Conservation (phyloP, 37 sponge, comb jelly and placozoan genomes). For the Hexactinellida sp. region DNA sequence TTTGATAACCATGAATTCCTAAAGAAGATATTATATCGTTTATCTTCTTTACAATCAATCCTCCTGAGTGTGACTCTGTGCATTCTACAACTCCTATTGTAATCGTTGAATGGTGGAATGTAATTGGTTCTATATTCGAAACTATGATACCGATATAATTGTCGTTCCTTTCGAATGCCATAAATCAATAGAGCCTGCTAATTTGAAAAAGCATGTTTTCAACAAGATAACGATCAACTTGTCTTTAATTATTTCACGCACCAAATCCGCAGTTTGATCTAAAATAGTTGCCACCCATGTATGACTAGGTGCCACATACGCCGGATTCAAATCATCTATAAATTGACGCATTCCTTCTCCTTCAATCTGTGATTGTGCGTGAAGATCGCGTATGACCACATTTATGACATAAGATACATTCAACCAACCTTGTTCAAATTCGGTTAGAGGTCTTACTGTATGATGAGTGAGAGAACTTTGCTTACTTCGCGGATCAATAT, state of each 20-base stretch:
- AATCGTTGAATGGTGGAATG: not conserved
- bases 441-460: not conserved
- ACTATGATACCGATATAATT: not conserved
- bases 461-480: not conserved
- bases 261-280: not conserved
- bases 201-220: not conserved
- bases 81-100: not conserved
- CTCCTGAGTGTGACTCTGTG: not conserved
- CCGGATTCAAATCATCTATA: not conserved
- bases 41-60: not conserved
- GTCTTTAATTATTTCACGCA: not conserved
- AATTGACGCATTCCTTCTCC: conserved; percentile 12
- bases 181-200: conserved; percentile 8
- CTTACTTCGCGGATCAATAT: not conserved
- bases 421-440: not conserved
- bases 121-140: conserved; percentile 12
- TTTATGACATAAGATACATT: not conserved
- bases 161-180: conserved; percentile 1
- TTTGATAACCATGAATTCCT: not conserved
- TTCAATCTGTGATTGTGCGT: conserved; percentile 1
- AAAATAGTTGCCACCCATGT: not conserved
- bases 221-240: not conserved
- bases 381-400: not conserved
- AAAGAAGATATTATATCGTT: not conserved
- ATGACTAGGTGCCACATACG: not conserved